phyloP scores from a whole-genome alignment of 2,888 invertebrate genomes.

The Cerceris rybyensis region DNA sequence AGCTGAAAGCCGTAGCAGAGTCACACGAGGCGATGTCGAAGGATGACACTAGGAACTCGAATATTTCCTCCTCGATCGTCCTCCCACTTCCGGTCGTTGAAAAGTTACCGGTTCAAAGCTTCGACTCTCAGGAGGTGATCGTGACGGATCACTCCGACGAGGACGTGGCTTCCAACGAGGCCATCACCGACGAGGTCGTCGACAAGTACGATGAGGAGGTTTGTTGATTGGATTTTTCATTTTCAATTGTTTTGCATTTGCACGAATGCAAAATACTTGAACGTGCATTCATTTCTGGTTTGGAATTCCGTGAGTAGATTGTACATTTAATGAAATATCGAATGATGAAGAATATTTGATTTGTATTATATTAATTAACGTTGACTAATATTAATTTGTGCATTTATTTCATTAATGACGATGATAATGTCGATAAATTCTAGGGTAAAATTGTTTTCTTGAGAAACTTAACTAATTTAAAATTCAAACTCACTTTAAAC shows the following conservation, averaged over 20 bases:
- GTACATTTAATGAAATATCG: too few species aligned
- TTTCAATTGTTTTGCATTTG: neutral
- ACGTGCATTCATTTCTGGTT: too few species aligned
- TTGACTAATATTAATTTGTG: too few species aligned
- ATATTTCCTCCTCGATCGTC: constrained; percentile 33
- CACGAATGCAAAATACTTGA: too few species aligned
- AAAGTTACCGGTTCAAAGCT: constrained; percentile 51
- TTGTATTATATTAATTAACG: too few species aligned
- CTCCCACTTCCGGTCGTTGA: constrained; percentile 52
- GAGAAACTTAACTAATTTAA: too few species aligned
- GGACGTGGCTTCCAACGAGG: constrained; percentile 70
- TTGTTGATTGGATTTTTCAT: neutral
- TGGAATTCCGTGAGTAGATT: too few species aligned
- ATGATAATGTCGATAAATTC: too few species aligned
- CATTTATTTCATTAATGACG: too few species aligned
- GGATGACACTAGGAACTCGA: constrained; percentile 66
- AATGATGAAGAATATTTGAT: too few species aligned
- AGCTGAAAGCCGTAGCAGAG: constrained; percentile 70
- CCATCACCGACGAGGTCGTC: constrained; percentile 60
- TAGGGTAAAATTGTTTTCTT: too few species aligned
- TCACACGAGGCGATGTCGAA: constrained; percentile 75
- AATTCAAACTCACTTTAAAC: too few species aligned
- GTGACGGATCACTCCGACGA: constrained; percentile 69
- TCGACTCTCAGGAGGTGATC: constrained; percentile 70
- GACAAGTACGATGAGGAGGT: constrained; percentile 63